Conservation (phyloP, 2,888 invertebrate genomes). For the Pantelozetes paolii region DNA sequence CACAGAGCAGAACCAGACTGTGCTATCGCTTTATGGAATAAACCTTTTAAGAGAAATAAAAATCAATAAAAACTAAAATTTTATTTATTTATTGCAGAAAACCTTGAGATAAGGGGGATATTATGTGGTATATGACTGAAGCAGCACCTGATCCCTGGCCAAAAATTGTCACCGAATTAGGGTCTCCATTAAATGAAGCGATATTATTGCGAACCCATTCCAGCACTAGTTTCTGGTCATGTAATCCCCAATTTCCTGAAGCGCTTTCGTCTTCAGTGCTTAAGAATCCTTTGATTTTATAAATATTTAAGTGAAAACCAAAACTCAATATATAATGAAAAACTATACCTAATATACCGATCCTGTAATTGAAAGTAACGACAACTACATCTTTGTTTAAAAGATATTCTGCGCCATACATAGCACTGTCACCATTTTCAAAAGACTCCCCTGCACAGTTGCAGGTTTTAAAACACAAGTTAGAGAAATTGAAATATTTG, state of each 20-base stretch:
- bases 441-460: constrained; percentile 57
- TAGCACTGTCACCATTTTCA: constrained; percentile 55
- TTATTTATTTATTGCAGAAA: constrained; percentile 26
- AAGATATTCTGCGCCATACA: constrained; percentile 57
- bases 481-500: no score
- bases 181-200: constrained; percentile 72
- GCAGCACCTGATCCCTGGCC: constrained; percentile 72
- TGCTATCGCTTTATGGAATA: constrained; percentile 55
- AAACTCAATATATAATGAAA: neutral
- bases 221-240: constrained; percentile 56
- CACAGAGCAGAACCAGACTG: constrained; percentile 55
- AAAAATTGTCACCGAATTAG: constrained; percentile 69
- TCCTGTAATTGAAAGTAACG: constrained; percentile 58
- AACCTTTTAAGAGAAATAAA: constrained; percentile 44
- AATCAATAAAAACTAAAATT: neutral
- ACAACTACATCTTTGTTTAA: constrained; percentile 57
- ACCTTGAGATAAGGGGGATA: constrained; percentile 65
- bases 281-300: constrained; percentile 54
- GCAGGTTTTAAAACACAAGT: no score
- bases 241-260: constrained; percentile 57
- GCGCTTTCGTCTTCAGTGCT: constrained; percentile 57
- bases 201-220: constrained; percentile 65
- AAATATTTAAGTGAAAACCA: neutral
- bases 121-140: constrained; percentile 64
- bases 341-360: constrained; percentile 56